Conservation (phyloP, 2,888 invertebrate genomes). For the Sesia bembeciformis region DNA sequence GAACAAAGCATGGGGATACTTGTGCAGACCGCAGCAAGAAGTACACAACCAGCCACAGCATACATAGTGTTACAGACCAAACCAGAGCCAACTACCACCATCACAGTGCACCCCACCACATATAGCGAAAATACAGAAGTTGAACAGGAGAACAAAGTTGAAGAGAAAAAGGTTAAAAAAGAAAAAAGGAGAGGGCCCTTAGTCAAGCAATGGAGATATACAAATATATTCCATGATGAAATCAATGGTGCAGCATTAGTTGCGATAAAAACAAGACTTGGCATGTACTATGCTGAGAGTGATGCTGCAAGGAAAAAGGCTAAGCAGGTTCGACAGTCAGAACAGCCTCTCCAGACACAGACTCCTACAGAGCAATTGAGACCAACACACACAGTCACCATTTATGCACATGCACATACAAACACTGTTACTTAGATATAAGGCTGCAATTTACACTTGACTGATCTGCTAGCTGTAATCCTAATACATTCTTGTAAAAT, state of each 20-base stretch:
- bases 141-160: conserved; percentile 23
- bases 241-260: conserved; percentile 68
- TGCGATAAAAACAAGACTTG: conserved; percentile 68
- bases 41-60: conserved; percentile 51
- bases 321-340: conserved; percentile 47
- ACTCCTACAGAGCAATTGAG: conserved; percentile 46
- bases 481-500: no score
- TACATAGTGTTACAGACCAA: conserved; percentile 63
- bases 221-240: conserved; percentile 73
- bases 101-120: conserved; percentile 35
- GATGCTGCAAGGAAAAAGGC: conserved; percentile 65
- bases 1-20: conserved; percentile 60
- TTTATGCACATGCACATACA: conserved; percentile 29
- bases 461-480: no score
- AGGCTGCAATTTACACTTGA: no score
- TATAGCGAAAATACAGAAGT: conserved; percentile 18
- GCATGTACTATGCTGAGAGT: conserved; percentile 69
- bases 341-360: conserved; percentile 38
- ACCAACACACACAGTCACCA: conserved; percentile 57
- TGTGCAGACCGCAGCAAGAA: conserved; percentile 43
- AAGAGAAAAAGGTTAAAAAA: conserved; percentile 49
- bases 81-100: conserved; percentile 35
- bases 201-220: conserved; percentile 73
- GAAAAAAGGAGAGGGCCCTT: conserved; percentile 59
- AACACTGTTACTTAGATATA: neutral